Evolutionary conservation across 2,888 invertebrate species (phyloP).

Genomic region (Toxonevra muliebris): DNA sequence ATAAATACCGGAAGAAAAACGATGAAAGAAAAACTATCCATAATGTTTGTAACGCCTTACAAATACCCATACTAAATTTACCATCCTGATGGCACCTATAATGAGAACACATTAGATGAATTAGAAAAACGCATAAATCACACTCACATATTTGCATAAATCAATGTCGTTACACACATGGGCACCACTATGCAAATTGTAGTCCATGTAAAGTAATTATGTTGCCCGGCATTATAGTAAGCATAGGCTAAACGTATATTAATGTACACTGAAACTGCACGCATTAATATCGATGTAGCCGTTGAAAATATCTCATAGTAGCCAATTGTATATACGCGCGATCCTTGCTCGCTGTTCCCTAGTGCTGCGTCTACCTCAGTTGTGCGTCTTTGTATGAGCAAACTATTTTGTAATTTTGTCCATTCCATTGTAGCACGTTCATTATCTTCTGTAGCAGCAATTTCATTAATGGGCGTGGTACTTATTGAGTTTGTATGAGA

Average conservation of each 20-base stretch:
- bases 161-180: slow-evolving; percentile 51
- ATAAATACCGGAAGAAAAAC: slow-evolving; percentile 50
- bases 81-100: slow-evolving; percentile 52
- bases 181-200: slow-evolving; percentile 52
- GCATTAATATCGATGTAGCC: slow-evolving; percentile 49
- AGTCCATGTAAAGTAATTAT: slow-evolving; percentile 54
- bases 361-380: slow-evolving; percentile 34
- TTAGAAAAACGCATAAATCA: background rate
- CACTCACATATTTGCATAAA: slow-evolving; percentile 56
- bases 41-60: slow-evolving; percentile 41
- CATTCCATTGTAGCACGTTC: slow-evolving; percentile 29
- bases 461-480: slow-evolving; percentile 24
- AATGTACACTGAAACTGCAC: slow-evolving; percentile 48
- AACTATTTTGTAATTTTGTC: slow-evolving; percentile 23
- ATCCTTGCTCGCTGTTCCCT: slow-evolving; percentile 33
- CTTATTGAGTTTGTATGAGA: background rate
- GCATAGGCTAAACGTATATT: slow-evolving; percentile 50
- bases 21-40: slow-evolving; percentile 50
- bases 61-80: slow-evolving; percentile 41
- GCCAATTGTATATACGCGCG: slow-evolving; percentile 19
- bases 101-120: background rate
- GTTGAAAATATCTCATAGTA: slow-evolving; percentile 50
- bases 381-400: slow-evolving; percentile 17
- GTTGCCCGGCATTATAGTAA: slow-evolving; percentile 48
- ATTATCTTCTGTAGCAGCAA: slow-evolving; percentile 29